A percentile compares a stretch with the other conserved stretches of the same genome.
These are phyloP conservation scores for Exocentrus adspersus DNA, from an alignment of 2,888 invertebrate species.

Conservation along the genomic window DNA sequence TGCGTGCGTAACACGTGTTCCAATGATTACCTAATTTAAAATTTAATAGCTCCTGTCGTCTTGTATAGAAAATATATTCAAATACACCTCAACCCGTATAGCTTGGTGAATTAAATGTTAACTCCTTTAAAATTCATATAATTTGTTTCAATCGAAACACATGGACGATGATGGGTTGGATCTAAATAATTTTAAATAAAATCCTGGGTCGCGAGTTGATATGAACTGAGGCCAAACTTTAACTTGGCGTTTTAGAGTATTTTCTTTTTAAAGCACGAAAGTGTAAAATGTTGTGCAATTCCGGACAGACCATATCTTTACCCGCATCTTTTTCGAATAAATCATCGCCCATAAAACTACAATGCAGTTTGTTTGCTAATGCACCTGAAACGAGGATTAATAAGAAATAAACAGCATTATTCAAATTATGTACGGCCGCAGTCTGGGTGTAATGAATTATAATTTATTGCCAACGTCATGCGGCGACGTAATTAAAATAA, in stretches of 20 bases:
- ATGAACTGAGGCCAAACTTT: no score
- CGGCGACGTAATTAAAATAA: not conserved
- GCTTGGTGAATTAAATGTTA: constrained; percentile 7
- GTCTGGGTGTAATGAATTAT: not conserved
- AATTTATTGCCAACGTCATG: not conserved
- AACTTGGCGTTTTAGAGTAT: no score
- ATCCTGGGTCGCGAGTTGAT: no score
- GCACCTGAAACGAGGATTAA: not conserved
- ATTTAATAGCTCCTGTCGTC: constrained; percentile 4
- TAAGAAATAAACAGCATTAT: not conserved
- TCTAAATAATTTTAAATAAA: constrained; percentile 20
- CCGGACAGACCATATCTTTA: no score
- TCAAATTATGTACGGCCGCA: not conserved
- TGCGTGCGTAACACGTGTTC: constrained; percentile 7
- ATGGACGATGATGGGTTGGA: constrained; percentile 9
- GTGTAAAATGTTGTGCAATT: no score
- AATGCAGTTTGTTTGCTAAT: not conserved
- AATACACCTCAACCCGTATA: constrained; percentile 18
- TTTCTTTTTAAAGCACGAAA: no score
- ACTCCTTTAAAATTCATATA: constrained; percentile 24
- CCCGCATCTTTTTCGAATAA: no score
- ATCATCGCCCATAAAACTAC: not conserved
- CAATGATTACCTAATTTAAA: constrained; percentile 16
- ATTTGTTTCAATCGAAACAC: constrained; percentile 21
- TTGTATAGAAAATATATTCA: constrained; percentile 18